Evolutionary conservation across 2,113 vertebrate genomes (phyloP).

Genomic region (Carassius gibelio): DNA sequence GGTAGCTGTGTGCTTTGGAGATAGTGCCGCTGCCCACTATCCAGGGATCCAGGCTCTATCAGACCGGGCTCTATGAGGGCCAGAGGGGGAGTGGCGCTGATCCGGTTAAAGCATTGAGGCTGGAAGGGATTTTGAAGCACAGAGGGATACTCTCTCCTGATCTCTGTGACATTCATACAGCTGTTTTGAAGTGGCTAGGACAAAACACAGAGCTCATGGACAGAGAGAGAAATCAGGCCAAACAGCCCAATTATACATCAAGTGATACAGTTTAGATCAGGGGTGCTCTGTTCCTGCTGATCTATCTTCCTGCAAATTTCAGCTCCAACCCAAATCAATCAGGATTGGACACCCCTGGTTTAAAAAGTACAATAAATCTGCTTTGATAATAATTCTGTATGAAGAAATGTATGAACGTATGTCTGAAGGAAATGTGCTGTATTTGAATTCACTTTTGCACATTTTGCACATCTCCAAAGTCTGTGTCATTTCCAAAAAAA

Average conservation of each 20-base stretch:
- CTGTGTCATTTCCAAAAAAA: not conserved
- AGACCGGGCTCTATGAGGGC: not conserved
- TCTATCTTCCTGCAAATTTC: too few species aligned
- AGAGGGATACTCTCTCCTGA: not conserved
- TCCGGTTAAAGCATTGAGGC: constrained; percentile 40
- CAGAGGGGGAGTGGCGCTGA: constrained; percentile 28
- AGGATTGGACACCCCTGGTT: too few species aligned
- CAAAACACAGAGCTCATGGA: not conserved
- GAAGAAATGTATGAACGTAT: not conserved
- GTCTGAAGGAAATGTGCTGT: not conserved
- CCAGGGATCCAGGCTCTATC: constrained; percentile 5
- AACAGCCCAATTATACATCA: too few species aligned
- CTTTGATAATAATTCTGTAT: not conserved
- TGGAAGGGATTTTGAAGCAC: constrained; percentile 37
- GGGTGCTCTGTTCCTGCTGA: too few species aligned
- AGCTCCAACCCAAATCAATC: too few species aligned
- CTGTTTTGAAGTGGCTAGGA: not conserved
- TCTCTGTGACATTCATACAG: constrained; percentile 39
- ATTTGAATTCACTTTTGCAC: not conserved
- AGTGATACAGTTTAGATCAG: too few species aligned
- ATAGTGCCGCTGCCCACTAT: constrained; percentile 32
- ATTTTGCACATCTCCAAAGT: not conserved
- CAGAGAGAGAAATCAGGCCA: too few species aligned
- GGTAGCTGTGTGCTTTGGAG: constrained; percentile 40
- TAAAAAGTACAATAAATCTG: too few species aligned